Evolutionary conservation across 2,888 invertebrate species (phyloP).

Genomic region (Asteroscopus sphinx): DNA sequence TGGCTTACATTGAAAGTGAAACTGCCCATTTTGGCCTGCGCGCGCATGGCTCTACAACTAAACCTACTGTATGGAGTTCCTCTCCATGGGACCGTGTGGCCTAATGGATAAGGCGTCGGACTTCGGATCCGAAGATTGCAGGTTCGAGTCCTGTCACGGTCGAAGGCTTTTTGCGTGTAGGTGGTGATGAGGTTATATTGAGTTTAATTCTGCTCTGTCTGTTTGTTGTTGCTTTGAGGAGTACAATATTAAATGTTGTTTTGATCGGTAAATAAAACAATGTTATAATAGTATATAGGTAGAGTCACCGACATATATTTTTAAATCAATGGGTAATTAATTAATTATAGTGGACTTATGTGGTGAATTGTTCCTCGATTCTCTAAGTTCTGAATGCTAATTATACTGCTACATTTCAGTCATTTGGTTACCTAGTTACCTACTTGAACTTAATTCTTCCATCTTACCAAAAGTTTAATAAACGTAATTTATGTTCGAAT

Average conservation of each 20-base stretch:
- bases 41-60: conserved; percentile 47
- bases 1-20: not conserved
- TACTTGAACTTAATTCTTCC: too few relatives aligned
- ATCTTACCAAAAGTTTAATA: too few relatives aligned
- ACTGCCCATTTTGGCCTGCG: conserved; percentile 19
- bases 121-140: conserved; percentile 93
- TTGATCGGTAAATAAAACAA: not conserved
- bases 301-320: not conserved
- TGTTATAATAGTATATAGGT: not conserved
- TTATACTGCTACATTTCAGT: too few relatives aligned
- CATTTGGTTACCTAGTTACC: too few relatives aligned
- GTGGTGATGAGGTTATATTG: not conserved
- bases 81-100: conserved; percentile 89
- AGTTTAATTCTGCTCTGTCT: not conserved
- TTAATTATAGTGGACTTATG: too few relatives aligned
- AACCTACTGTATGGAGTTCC: conserved; percentile 17
- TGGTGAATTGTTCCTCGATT: too few relatives aligned
- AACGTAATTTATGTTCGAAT: too few relatives aligned
- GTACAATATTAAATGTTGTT: not conserved
- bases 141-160: conserved; percentile 93
- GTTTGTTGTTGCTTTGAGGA: not conserved
- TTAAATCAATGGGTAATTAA: too few relatives aligned
- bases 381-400: too few relatives aligned
- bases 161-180: conserved; percentile 64
- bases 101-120: conserved; percentile 94